These are phyloP conservation scores for Axinella damicornis DNA, from an alignment of 37 sponge, comb jelly and placozoan species.

Conservation along the genomic window DNA sequence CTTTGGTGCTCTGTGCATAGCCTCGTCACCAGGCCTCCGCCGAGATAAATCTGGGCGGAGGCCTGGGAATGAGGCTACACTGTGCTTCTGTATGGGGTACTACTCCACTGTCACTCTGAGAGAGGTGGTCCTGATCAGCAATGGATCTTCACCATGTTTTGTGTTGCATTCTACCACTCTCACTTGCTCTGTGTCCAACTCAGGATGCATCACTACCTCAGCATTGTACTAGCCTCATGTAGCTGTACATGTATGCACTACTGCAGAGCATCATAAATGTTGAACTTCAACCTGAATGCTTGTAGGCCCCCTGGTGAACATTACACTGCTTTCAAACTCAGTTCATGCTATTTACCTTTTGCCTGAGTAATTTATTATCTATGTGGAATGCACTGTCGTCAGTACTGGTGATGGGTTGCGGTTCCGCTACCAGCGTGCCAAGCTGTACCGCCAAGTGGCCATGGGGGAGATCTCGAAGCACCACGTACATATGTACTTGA, in stretches of 20 bases:
- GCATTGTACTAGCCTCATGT: constrained; percentile 66
- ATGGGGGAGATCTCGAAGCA: constrained; percentile 78
- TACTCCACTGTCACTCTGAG: constrained; percentile 79
- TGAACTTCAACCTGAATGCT: neutral
- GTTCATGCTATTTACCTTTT: constrained; percentile 58
- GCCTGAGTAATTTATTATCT: constrained; percentile 48
- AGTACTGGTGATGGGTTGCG: constrained; percentile 74
- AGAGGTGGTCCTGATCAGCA: constrained; percentile 68
- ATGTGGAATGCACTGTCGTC: neutral
- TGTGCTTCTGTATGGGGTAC: constrained; percentile 66
- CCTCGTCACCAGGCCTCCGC: no score
- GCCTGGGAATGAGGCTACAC: no score
- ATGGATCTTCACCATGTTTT: constrained; percentile 44
- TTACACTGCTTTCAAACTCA: constrained; percentile 64
- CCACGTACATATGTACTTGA: no score
- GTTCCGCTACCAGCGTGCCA: constrained; percentile 69
- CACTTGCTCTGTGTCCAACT: no score
- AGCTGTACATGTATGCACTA: neutral
- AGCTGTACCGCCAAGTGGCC: constrained; percentile 66
- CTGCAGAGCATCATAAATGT: neutral
- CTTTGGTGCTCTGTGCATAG: no score
- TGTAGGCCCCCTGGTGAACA: constrained; percentile 77
- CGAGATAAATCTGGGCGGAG: no score
- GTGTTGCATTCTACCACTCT: no score
- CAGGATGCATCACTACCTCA: constrained; percentile 81